A percentile compares a stretch with the other conserved stretches of the same genome.
These are phyloP conservation scores for Reticulitermes lucifugus DNA, from an alignment of 2,888 invertebrate species.

Conservation along the genomic window DNA sequence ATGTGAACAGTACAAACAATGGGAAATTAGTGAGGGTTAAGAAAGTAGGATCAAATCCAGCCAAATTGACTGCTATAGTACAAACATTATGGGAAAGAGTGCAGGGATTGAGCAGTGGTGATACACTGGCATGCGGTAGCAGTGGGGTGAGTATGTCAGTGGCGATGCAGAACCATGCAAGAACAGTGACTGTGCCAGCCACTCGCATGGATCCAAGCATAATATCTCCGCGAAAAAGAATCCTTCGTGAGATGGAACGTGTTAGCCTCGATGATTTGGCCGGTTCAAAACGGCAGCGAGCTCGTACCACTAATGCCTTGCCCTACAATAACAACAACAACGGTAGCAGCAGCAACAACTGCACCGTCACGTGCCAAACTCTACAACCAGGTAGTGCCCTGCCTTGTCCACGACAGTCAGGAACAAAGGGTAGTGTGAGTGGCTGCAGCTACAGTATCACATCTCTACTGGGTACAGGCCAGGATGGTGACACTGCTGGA, in stretches of 20 bases:
- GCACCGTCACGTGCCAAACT: constrained; percentile 60
- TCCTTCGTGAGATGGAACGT: constrained; percentile 83
- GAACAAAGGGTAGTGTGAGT: constrained; percentile 65
- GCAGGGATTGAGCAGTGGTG: constrained; percentile 38
- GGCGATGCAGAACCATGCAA: constrained; percentile 52
- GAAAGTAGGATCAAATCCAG: constrained; percentile 42
- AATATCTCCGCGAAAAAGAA: constrained; percentile 86
- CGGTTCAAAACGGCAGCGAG: constrained; percentile 62
- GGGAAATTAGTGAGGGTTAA: constrained; percentile 40
- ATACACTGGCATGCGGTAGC: constrained; percentile 43
- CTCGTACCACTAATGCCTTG: constrained; percentile 58
- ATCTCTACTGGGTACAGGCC: constrained; percentile 72
- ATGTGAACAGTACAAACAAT: constrained; percentile 43
- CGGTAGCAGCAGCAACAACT: constrained; percentile 58
- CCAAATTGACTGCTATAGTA: constrained; percentile 53
- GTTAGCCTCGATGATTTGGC: constrained; percentile 78
- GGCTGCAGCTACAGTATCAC: constrained; percentile 88
- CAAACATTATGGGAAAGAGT: constrained; percentile 57
- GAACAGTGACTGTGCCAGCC: constrained; percentile 45
- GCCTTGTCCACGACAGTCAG: constrained; percentile 57
- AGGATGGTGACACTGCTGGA: constrained; percentile 38
- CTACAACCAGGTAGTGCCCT: constrained; percentile 55
- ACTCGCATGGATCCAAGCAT: constrained; percentile 65
- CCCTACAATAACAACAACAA: constrained; percentile 55
- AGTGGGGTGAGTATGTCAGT: constrained; percentile 36